Evolutionary conservation across 2,113 vertebrate species (phyloP), one percentile per base, ranked within the genome.

Genomic region (Sinocyclocheilus rhinocerous): DNA sequence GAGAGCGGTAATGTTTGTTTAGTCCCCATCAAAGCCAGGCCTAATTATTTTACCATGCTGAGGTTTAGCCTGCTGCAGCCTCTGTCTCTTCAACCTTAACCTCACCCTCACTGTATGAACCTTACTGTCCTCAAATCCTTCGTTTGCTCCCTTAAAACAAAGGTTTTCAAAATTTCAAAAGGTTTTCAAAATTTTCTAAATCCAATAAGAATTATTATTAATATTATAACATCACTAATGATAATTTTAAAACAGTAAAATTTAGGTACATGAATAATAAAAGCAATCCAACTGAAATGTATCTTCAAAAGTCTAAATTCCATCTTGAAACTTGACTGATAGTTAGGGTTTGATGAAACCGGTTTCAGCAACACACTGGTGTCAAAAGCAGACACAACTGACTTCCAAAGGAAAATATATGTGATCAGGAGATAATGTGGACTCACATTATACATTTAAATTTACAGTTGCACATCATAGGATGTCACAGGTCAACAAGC

Each of bases 11-110:
- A 89, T 95, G 93, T 96, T 96, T 95, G 94, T 94, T 94, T 94
- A 93, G 93, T 90, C 91, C 87, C 85, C 94, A 94, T 96, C 95
- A 96, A 96, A 95, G 94, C 88, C 65, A 59, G 88, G 84, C 88
- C 80, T 96, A 94, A 96, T 95, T 94, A 92, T 93, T 95, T 95
- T 95, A 95, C 95, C 95, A 95, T 95, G 91, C 92, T 88, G 90
- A 89, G 93, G 85, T 92, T 87, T 81, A 72, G 79, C 39, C 89
- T 93, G 92, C 92, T 73, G 85, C 81, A 92, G 91, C 92, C 88
- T 90, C 88, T 90, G 87, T 61, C 77, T 89, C 87, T 85, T 90
- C 91, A 92, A 92, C 92, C 85, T 89, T 75, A 86, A 84, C 80
- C 76, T 69, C 85, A 88, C 59, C 15, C 26, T 76, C 69, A 29